phyloP scores from a whole-genome alignment of 2,797 vertebrate genomes.

The Takifugu ocellatus region DNA sequence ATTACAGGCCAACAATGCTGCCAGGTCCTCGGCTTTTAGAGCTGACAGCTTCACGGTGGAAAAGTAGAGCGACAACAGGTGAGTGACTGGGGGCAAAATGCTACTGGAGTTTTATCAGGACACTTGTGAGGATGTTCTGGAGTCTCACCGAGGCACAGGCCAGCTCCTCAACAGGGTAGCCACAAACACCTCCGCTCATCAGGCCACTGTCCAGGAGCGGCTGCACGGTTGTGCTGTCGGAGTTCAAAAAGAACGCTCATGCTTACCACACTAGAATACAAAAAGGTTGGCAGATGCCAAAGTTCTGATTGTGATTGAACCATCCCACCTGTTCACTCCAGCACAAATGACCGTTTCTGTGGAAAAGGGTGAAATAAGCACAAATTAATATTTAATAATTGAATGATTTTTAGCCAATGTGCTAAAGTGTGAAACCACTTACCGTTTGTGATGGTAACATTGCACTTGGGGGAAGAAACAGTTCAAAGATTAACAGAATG shows the following conservation, averaged over 20 bases:
- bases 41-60: constrained; percentile 37
- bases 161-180: constrained; percentile 45
- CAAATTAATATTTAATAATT: neutral
- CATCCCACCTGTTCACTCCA: constrained; percentile 64
- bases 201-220: constrained; percentile 21
- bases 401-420: neutral
- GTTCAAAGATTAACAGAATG: constrained; percentile 1
- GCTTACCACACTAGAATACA: neutral
- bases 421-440: constrained; percentile 11
- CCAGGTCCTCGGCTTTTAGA: constrained; percentile 49
- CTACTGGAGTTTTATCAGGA: neutral
- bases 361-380: neutral
- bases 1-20: constrained; percentile 47
- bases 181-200: constrained; percentile 23
- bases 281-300: neutral
- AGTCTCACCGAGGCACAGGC: constrained; percentile 58
- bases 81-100: neutral
- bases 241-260: neutral
- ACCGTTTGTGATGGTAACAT: constrained; percentile 53
- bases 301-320: neutral
- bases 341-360: constrained; percentile 58
- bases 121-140: neutral
- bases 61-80: neutral
- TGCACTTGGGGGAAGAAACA: constrained; percentile 53
- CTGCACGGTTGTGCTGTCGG: constrained; percentile 54